Evolutionary conservation across 1,140 invertebrate genomes (phyloP).

Genomic region (Drosophila kohkoa): DNA sequence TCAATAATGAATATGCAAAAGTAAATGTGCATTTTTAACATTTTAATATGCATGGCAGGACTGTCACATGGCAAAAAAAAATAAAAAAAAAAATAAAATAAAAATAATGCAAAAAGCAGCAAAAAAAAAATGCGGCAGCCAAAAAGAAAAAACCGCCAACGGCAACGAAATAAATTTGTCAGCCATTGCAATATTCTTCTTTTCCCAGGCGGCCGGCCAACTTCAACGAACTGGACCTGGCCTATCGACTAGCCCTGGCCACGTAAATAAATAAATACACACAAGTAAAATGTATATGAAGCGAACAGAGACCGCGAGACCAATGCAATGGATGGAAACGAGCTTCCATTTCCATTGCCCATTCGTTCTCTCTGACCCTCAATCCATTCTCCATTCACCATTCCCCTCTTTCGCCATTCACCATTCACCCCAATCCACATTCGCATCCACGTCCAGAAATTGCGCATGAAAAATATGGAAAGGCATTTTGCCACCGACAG

Average conservation of each 20-base stretch:
- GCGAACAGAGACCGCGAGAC: slow-evolving; percentile 15
- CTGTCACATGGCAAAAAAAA: slow-evolving; percentile 58
- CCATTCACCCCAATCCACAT: too few relatives aligned
- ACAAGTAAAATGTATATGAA: slow-evolving; percentile 60
- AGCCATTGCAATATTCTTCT: slow-evolving; percentile 79
- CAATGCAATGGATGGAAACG: slow-evolving; percentile 22
- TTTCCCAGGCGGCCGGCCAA: slow-evolving; percentile 55
- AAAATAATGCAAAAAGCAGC: too few relatives aligned
- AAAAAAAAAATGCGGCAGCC: neutral
- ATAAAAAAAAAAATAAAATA: too few relatives aligned
- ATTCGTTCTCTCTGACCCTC: slow-evolving; percentile 1
- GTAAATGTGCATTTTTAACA: slow-evolving; percentile 68
- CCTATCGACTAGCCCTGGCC: slow-evolving; percentile 48
- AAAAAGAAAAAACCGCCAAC: slow-evolving; percentile 67
- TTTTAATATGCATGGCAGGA: slow-evolving; percentile 80
- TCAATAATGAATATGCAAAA: slow-evolving; percentile 76
- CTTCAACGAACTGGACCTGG: slow-evolving; percentile 27
- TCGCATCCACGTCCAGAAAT: slow-evolving; percentile 39
- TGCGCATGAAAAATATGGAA: slow-evolving; percentile 80
- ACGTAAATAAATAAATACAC: slow-evolving; percentile 77
- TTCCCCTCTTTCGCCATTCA: too few relatives aligned
- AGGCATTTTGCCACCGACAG: slow-evolving; percentile 62
- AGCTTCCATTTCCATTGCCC: slow-evolving; percentile 20
- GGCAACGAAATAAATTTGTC: slow-evolving; percentile 79
- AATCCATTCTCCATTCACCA: neutral